A percentile compares a stretch with the other conserved stretches of the same genome.
Evolutionary conservation across 1,140 invertebrate species (phyloP).

Genomic region (Aphelenchoides avenae): DNA sequence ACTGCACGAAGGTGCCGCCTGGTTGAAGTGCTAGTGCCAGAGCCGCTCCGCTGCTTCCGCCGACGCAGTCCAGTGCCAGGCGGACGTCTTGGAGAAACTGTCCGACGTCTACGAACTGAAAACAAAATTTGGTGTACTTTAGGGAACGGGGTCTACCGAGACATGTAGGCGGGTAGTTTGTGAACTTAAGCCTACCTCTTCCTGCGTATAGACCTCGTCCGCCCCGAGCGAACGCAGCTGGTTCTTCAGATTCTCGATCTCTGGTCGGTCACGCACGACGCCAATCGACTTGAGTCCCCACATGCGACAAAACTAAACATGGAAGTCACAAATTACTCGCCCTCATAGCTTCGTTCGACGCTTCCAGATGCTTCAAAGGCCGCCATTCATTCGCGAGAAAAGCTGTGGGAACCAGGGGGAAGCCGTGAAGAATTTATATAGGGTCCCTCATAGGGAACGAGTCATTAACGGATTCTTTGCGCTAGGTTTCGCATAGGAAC

Average conservation of each 20-base stretch:
- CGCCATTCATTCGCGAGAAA: too few species aligned
- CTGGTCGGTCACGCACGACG: conserved; percentile 76
- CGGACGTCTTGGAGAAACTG: conserved; percentile 65
- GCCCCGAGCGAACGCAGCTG: conserved; percentile 75
- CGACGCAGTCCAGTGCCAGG: conserved; percentile 88
- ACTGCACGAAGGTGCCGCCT: conserved; percentile 46
- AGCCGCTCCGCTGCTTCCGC: conserved; percentile 70
- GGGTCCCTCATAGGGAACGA: too few species aligned
- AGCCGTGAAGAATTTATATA: conserved; percentile 92
- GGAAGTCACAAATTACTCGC: conserved; percentile 69
- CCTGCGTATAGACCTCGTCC: conserved; percentile 80
- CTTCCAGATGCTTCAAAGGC: too few species aligned
- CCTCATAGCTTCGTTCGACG: too few species aligned
- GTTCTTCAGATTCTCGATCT: conserved; percentile 70
- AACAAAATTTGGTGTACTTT: too few species aligned
- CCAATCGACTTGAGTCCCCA: conserved; percentile 73
- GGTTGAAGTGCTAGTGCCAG: conserved; percentile 29
- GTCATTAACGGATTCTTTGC: too few species aligned
- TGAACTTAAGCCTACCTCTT: conserved; percentile 65
- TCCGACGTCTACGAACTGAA: conserved; percentile 27
- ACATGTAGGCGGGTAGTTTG: background rate
- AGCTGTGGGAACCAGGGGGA: too few species aligned
- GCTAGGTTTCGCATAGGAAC: too few species aligned
- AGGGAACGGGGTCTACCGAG: background rate
- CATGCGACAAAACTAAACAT: conserved; percentile 43